These are phyloP conservation scores for Pipa parva DNA, from an alignment of 2,113 vertebrate species.

Conservation along the genomic window DNA sequence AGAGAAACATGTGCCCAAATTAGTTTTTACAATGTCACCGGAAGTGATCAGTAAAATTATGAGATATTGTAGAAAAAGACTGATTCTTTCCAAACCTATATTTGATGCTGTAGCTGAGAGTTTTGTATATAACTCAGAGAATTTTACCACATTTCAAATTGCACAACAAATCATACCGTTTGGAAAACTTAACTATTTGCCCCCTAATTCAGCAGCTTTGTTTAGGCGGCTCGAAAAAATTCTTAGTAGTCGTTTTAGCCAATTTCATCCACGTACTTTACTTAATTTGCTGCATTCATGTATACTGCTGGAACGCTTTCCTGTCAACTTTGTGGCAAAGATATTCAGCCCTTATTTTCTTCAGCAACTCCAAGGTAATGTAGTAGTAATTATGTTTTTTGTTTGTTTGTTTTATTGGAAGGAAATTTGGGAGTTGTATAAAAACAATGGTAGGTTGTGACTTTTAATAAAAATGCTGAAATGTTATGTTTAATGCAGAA, in stretches of 20 bases:
- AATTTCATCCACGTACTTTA: slow-evolving; percentile 73
- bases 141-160: slow-evolving; percentile 72
- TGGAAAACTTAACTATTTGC: slow-evolving; percentile 80
- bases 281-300: slow-evolving; percentile 80
- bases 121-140: slow-evolving; percentile 73
- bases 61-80: slow-evolving; percentile 70
- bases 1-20: slow-evolving; percentile 59
- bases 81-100: slow-evolving; percentile 70
- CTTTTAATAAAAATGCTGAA: too few relatives aligned
- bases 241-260: slow-evolving; percentile 57
- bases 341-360: slow-evolving; percentile 85
- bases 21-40: slow-evolving; percentile 60
- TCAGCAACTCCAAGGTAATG: slow-evolving; percentile 79
- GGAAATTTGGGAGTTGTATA: background rate
- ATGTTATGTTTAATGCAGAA: too few relatives aligned
- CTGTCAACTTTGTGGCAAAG: slow-evolving; percentile 82
- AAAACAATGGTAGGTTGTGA: background rate
- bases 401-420: background rate
- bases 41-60: slow-evolving; percentile 65
- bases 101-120: slow-evolving; percentile 73
- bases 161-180: slow-evolving; percentile 71
- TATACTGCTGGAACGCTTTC: slow-evolving; percentile 76
- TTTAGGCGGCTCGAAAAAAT: slow-evolving; percentile 77
- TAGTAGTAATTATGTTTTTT: background rate
- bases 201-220: slow-evolving; percentile 69